A percentile compares a stretch with the other conserved stretches of the same genome.
These are phyloP conservation scores for Micropoecilia bifurca DNA, from an alignment of 2,797 vertebrate genomes.

Conservation along the genomic window DNA sequence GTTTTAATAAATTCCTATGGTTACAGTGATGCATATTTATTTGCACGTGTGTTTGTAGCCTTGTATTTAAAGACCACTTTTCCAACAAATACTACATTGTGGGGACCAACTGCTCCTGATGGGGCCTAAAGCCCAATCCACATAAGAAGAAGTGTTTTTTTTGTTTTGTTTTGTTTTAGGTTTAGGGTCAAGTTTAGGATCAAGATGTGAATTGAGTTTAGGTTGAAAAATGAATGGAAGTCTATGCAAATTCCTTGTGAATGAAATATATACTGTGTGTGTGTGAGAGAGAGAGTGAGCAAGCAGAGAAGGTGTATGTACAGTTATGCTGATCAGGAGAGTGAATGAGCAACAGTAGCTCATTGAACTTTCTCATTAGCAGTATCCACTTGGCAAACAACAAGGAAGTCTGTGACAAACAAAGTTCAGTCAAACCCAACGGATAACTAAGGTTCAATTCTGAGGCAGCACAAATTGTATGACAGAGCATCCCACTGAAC, in stretches of 20 bases:
- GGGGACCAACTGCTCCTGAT: neutral
- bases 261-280: neutral
- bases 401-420: conserved; percentile 48
- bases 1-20: conserved; percentile 16
- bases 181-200: neutral
- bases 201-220: neutral
- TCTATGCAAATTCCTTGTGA: neutral
- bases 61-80: neutral
- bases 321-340: conserved; percentile 10
- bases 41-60: neutral
- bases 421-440: conserved; percentile 50
- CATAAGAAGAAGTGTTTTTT: neutral
- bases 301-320: neutral
- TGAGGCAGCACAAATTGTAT: conserved; percentile 30
- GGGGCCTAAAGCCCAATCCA: neutral
- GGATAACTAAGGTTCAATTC: conserved; percentile 50
- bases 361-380: conserved; percentile 31
- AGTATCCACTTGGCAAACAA: conserved; percentile 39
- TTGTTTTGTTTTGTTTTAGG: neutral
- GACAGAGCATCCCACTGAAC: conserved; percentile 38
- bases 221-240: neutral
- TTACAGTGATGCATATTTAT: neutral
- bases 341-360: conserved; percentile 27
- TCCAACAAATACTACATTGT: neutral
- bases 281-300: neutral